A percentile compares a stretch with the other conserved stretches of the same genome.
phyloP scores from a whole-genome alignment of 2,113 vertebrate species.

The Numenius arquata region DNA sequence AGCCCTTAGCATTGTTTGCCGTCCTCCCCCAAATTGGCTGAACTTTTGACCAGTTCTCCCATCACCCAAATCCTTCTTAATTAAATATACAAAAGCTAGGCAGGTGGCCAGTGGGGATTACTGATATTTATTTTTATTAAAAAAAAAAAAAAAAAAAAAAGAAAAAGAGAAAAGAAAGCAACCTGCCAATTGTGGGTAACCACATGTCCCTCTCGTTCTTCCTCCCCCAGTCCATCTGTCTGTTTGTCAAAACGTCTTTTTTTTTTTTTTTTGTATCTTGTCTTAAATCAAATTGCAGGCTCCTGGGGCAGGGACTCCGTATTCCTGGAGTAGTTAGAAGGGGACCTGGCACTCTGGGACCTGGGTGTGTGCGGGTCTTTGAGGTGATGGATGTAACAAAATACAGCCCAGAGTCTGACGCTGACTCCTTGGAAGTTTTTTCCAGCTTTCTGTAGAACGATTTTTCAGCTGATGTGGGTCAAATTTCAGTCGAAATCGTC shows the following conservation, averaged over 20 bases:
- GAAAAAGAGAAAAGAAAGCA: not conserved
- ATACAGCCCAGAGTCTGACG: not conserved
- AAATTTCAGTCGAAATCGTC: not conserved
- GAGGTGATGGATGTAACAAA: not conserved
- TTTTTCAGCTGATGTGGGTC: not conserved
- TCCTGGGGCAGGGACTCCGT: not conserved
- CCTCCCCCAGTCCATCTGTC: constrained; percentile 37
- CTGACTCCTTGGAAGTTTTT: not conserved
- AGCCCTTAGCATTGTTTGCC: not conserved
- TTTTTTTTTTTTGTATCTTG: not conserved
- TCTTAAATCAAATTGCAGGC: not conserved
- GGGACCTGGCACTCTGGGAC: not conserved
- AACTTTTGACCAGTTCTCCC: constrained; percentile 32
- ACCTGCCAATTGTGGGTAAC: constrained; percentile 22
- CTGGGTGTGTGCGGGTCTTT: not conserved
- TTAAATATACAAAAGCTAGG: constrained; percentile 57
- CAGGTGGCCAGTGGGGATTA: constrained; percentile 61
- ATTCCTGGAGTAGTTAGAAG: not conserved
- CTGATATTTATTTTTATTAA: constrained; percentile 51
- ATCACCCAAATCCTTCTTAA: constrained; percentile 42
- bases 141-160: not conserved
- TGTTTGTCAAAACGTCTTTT: not conserved
- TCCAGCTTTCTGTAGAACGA: not conserved
- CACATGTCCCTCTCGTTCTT: constrained; percentile 30
- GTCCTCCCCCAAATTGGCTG: not conserved